Base-by-base conservation (phyloP, 2,888 invertebrate species). In the Yponomeuta sedellus region DNA sequence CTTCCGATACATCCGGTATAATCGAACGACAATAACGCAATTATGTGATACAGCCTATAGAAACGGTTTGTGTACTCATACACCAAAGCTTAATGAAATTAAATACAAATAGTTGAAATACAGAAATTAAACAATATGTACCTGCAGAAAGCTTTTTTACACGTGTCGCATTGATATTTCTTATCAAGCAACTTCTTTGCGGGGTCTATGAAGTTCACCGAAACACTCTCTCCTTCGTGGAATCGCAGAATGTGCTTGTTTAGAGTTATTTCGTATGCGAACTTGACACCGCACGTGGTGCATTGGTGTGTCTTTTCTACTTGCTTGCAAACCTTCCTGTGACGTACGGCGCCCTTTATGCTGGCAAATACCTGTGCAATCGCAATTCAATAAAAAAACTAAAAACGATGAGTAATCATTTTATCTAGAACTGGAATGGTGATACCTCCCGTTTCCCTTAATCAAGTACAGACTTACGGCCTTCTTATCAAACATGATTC, bases 121-220 rank as follows among this genome's bases (percentile, higher is more conserved):
- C n/a, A n/a, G n/a, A n/a, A n/a, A n/a, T n/a, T n/a, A 69, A 84
- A 84, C 70, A 52, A 61, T 39, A 86, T 84, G 66, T 83, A 90
- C 82, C 93, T 86, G 71, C 88, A 90, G 75, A 95, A 95, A 8
- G 92, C 89, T 77, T 93, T 94, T 40, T 92, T 92, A 73, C 95
- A 95, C 6, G 92, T 92, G 40, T 92, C 91, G 76, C 95, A 95
- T 63, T 92, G 89, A 70, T 88, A 86, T 65, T 85, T 85, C 58
- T 82, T 79, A 10, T 83, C 81, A 66, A 82, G 77, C 19, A 73
- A 69, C 70, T 82, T 79, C 19, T 75, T 69, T 63, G 77, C 75
- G 1, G 77, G 74, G 64, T 84, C 85, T 66, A 86, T 79, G 69
- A 89, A 89, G 19, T 83, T 82, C 0, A 89, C 83, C 0, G 87